Percentiles rank a stretch among this genome's conserved stretches.
Conservation (phyloP, 2,113 vertebrate species). For the Hylia prasina region DNA sequence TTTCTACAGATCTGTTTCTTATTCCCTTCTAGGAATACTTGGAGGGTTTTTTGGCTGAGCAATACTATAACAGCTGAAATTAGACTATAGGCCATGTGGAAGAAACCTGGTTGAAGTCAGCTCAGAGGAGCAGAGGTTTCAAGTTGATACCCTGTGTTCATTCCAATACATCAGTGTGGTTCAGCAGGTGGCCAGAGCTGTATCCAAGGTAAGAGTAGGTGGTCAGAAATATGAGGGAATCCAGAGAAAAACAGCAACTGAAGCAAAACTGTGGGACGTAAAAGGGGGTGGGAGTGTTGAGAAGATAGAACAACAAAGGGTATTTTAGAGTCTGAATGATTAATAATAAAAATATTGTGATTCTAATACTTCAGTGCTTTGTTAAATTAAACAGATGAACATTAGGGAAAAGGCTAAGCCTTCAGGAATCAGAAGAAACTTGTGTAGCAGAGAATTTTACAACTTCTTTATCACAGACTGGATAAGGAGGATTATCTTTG, state of each 20-base stretch:
- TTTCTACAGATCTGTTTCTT: slow-evolving; percentile 10
- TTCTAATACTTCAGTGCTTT: not conserved
- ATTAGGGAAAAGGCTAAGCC: not conserved
- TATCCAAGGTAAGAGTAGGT: not conserved
- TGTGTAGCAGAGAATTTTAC: not conserved
- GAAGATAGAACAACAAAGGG: not conserved
- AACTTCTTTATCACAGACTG: not conserved
- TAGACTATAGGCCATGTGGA: not conserved
- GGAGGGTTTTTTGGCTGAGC: not conserved
- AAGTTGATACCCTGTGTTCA: not conserved
- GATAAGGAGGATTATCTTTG: not conserved
- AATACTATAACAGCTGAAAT: not conserved
- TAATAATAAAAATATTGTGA: not conserved
- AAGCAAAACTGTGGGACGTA: not conserved
- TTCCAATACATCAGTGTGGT: not conserved
- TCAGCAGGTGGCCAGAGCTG: not conserved
- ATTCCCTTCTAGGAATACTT: not conserved
- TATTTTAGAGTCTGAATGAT: not conserved
- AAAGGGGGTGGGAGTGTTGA: fast-evolving
- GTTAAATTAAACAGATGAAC: not conserved
- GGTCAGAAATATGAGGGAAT: not conserved
- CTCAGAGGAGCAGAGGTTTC: not conserved
- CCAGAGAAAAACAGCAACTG: not conserved
- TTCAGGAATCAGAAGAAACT: not conserved
- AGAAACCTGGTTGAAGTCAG: not conserved